Conservation (phyloP, 2,888 invertebrate species). For the Ceratothoa steindachneri region DNA sequence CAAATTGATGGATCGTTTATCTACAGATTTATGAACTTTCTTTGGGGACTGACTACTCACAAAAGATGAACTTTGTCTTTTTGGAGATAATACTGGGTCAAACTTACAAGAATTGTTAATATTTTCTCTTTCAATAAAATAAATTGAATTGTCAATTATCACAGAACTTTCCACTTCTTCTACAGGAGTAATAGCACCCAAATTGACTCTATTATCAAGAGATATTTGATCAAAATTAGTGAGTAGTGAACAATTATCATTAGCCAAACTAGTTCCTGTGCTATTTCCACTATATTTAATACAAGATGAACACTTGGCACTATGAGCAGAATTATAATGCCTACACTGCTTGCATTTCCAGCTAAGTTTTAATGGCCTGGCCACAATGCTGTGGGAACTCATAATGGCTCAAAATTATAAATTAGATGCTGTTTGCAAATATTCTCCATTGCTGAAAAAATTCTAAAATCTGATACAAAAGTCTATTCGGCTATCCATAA, state of each 20-base stretch:
- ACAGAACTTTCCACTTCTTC: constrained; percentile 46
- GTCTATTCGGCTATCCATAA: background rate
- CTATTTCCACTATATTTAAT: constrained; percentile 33
- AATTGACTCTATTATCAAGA: constrained; percentile 17
- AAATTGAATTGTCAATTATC: constrained; percentile 45
- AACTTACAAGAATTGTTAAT: background rate
- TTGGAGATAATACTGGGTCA: constrained; percentile 22
- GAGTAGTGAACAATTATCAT: background rate
- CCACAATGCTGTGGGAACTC: constrained; percentile 36
- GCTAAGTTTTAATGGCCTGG: constrained; percentile 38
- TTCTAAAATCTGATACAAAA: background rate
- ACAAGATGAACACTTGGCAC: constrained; percentile 42
- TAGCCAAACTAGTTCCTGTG: background rate
- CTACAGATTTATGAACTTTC: constrained; percentile 32
- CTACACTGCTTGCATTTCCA: constrained; percentile 47
- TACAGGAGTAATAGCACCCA: constrained; percentile 36
- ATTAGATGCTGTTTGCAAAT: background rate
- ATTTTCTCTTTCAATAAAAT: constrained; percentile 33
- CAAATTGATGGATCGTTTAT: background rate
- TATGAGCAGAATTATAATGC: constrained; percentile 46
- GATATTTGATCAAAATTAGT: background rate
- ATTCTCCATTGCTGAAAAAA: background rate
- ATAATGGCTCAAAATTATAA: constrained; percentile 6
- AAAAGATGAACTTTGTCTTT: constrained; percentile 24
- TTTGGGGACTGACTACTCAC: constrained; percentile 22